Conservation (phyloP, 2,113 vertebrate genomes). For the Turnix velox region DNA sequence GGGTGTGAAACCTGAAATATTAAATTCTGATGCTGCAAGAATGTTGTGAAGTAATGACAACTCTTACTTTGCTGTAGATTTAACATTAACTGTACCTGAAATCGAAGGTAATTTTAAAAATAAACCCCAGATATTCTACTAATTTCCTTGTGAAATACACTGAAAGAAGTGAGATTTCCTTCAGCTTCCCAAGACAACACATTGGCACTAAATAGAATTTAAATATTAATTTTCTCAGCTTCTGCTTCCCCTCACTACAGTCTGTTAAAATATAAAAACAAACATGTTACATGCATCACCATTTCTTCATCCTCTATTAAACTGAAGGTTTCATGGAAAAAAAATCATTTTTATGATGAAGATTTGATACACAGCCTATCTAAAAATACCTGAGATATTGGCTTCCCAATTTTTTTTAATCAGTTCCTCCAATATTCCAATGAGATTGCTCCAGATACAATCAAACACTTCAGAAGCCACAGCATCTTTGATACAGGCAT, state of each 20-base stretch:
- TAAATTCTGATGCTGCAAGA: not conserved
- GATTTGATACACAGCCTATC: not conserved
- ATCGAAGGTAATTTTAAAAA: not conserved
- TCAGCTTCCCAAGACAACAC: not conserved
- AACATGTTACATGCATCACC: not conserved
- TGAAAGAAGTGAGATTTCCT: not conserved
- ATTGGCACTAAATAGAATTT: not conserved
- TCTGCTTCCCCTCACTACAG: not conserved
- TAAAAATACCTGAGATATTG: constrained; percentile 67
- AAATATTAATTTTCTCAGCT: not conserved
- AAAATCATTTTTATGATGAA: not conserved
- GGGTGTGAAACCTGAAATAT: not conserved
- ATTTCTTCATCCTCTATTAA: not conserved
- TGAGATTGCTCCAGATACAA: constrained; percentile 71
- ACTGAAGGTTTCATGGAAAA: not conserved
- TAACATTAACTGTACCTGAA: not conserved
- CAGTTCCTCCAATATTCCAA: constrained; percentile 70
- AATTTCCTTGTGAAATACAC: not conserved
- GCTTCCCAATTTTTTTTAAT: constrained; percentile 75
- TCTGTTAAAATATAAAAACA: not conserved
- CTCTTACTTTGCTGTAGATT: not conserved
- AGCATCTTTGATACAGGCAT: constrained; percentile 76
- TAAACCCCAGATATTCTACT: not conserved
- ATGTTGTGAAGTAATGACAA: not conserved
- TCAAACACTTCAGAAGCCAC: constrained; percentile 82